Evolutionary conservation across 2,797 vertebrate species (phyloP).

Genomic region (Eidolon dupreanum): DNA sequence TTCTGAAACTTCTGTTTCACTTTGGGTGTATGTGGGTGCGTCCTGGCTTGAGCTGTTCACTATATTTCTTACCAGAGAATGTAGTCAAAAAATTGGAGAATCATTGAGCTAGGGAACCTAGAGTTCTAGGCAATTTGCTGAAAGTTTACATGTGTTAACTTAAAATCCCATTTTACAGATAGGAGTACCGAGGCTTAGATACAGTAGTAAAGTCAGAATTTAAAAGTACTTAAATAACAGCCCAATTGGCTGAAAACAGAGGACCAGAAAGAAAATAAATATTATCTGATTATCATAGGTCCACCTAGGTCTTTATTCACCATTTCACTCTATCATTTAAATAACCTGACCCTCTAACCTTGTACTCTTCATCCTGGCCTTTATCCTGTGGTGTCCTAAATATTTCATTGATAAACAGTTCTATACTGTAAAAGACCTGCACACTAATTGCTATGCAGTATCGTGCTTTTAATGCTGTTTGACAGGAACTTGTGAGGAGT

Average conservation of each 20-base stretch:
- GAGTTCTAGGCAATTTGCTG: not conserved
- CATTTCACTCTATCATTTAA: not conserved
- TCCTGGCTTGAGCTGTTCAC: not conserved
- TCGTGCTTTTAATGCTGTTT: slow-evolving; percentile 55
- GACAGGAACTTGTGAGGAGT: slow-evolving; percentile 46
- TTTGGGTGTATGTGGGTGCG: not conserved
- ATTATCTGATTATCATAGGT: not conserved
- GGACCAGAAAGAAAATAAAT: not conserved
- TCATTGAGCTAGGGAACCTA: not conserved
- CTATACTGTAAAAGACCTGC: not conserved
- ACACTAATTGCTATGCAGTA: slow-evolving; percentile 30
- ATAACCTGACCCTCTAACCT: not conserved
- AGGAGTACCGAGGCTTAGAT: not conserved
- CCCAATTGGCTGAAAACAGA: not conserved
- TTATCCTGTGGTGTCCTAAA: not conserved
- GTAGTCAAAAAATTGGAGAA: not conserved
- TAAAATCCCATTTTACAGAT: not conserved
- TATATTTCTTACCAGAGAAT: not conserved
- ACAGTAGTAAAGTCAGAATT: not conserved
- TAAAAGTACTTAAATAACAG: not conserved
- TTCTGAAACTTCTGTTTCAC: not conserved
- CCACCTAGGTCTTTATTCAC: not conserved
- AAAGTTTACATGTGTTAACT: not conserved
- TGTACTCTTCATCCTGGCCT: not conserved
- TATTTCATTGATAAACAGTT: not conserved